Evolutionary conservation across 2,888 invertebrate species (phyloP), one percentile per base, ranked within the genome.

Genomic region (Drosophila suboccidentalis): DNA sequence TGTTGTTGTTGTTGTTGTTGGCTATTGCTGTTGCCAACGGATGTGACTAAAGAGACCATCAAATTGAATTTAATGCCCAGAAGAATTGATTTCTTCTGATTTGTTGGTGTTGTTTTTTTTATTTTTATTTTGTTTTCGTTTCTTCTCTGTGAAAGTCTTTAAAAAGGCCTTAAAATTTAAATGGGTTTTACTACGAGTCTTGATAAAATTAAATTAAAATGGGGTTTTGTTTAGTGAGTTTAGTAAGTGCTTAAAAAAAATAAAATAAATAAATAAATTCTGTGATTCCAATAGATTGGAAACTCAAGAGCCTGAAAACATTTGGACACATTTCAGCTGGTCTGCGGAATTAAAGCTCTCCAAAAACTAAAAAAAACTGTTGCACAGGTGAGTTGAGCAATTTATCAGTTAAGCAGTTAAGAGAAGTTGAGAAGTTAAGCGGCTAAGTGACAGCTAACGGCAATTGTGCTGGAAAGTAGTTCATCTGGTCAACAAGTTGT

Each of bases 401-500:
- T 43, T 61, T 44, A 71, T 57, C 47, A 39, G 60, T 17, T 29
- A 59, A 22, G 22, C 6, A 26, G 13, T 29, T 34, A 11, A 38
- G 8, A 29, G 29, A 29, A 8, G 29, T 29, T 29, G 26, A 36
- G 26, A 13, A n/a, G 39, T 49, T 19, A 19, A 32, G 38, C 39
- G 49, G 53, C 44, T 41, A 41, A 44, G 17, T 4, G 60, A 38
- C 53, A 72, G 55, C 53, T 69, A 83, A 83, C 82, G 86, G 83
- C 70, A 81, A 55, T 54, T 63, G 68, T 46, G 22, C 64, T 78
- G 53, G 84, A 84, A 84, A 84, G 84, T 84, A 84, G 84, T 88
- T 84, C 84, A 88, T 70, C 80, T 84, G 84, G 84, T 84, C 84
- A 84, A 75, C 78, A 70, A 75, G 77, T 54, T 74, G 74, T 53